Conservation (phyloP, 2,797 vertebrate genomes). For the Bovichtus variegatus region DNA sequence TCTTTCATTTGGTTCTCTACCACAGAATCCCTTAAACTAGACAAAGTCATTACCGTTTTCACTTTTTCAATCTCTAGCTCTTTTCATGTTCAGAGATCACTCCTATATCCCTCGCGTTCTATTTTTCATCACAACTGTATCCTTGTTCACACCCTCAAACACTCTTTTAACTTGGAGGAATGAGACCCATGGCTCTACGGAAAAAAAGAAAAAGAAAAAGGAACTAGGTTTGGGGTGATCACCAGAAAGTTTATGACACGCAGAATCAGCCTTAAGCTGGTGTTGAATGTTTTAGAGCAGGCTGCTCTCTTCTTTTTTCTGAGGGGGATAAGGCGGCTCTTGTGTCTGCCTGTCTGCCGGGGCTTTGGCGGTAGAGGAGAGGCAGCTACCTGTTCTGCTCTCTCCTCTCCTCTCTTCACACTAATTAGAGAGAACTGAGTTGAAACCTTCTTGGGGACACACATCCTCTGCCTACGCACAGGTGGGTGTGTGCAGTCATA, state of each 20-base stretch:
- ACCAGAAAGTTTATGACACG: slow-evolving; percentile 77
- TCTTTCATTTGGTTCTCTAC: slow-evolving; percentile 65
- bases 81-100: slow-evolving; percentile 68
- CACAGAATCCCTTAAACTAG: slow-evolving; percentile 53
- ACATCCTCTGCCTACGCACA: slow-evolving; percentile 36
- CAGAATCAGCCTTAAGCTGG: slow-evolving; percentile 76
- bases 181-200: slow-evolving; percentile 51
- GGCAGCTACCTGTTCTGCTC: slow-evolving; percentile 71
- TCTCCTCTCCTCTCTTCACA: slow-evolving; percentile 76
- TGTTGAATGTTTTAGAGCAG: slow-evolving; percentile 77
- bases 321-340: slow-evolving; percentile 65
- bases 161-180: slow-evolving; percentile 74
- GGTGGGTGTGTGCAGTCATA: slow-evolving; percentile 29
- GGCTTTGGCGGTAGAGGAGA: slow-evolving; percentile 67
- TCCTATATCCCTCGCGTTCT: slow-evolving; percentile 61
- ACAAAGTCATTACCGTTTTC: slow-evolving; percentile 67
- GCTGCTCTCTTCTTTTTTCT: slow-evolving; percentile 66
- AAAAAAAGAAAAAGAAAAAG: slow-evolving; percentile 10
- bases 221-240: slow-evolving; percentile 68
- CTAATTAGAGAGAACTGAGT: slow-evolving; percentile 75
- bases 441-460: slow-evolving; percentile 66
- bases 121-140: slow-evolving; percentile 80
- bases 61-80: slow-evolving; percentile 60
- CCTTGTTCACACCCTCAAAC: slow-evolving; percentile 74
- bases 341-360: slow-evolving; percentile 71